These are phyloP conservation scores for Lysandra coridon DNA, from an alignment of 2,888 invertebrate species.

Conservation along the genomic window DNA sequence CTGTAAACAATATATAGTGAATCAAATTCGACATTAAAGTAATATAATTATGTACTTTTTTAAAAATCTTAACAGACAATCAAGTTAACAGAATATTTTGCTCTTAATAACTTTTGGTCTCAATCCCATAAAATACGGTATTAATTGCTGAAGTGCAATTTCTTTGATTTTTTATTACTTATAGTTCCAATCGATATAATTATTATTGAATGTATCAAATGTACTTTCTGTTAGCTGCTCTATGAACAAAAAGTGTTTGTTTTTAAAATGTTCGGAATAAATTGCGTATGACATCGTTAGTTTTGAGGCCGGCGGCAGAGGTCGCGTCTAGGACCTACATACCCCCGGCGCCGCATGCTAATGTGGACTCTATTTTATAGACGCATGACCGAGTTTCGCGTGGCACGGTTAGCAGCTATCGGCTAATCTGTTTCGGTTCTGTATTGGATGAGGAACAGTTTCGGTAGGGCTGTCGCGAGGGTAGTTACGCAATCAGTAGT, in stretches of 20 bases:
- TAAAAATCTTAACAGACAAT: no score
- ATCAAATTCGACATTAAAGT: neutral
- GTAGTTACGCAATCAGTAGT: neutral
- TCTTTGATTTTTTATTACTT: no score
- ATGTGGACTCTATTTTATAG: conserved; percentile 65
- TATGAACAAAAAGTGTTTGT: conserved; percentile 17
- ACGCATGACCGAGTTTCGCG: conserved; percentile 66
- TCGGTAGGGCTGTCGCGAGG: neutral
- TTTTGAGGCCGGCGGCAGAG: conserved; percentile 48
- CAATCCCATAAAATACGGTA: no score
- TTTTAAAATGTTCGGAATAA: conserved; percentile 22
- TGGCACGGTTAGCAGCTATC: conserved; percentile 61
- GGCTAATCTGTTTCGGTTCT: conserved; percentile 26
- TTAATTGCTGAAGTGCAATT: no score
- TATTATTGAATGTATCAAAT: neutral
- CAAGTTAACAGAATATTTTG: no score
- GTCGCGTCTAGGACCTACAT: conserved; percentile 55
- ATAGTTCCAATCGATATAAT: no score
- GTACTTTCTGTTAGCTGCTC: neutral
- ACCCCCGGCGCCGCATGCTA: conserved; percentile 54
- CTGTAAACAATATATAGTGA: neutral
- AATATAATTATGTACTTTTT: no score
- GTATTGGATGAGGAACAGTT: conserved; percentile 16
- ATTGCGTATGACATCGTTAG: conserved; percentile 43
- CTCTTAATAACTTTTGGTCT: no score